Conservation (phyloP, 1,140 invertebrate species). For the Caenorhabditis briggsae region DNA sequence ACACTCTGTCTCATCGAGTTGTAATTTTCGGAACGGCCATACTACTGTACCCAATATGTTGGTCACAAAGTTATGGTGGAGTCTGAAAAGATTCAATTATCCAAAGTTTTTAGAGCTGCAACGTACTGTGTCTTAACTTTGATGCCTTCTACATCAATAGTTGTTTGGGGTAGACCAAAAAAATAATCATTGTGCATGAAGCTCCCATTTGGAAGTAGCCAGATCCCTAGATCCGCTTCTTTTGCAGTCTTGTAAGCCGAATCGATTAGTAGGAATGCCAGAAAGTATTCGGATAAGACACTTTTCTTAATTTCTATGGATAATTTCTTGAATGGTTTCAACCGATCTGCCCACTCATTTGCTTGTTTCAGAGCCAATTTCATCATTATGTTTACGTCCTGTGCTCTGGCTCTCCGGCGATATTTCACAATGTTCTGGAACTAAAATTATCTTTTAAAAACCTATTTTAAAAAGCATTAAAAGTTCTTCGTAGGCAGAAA, state of each 20-base stretch:
- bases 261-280: slow-evolving; percentile 60
- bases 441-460: neutral
- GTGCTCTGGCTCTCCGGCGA: neutral
- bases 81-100: slow-evolving; percentile 14
- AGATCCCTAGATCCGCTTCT: slow-evolving; percentile 47
- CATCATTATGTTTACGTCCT: slow-evolving; percentile 20
- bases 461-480: neutral
- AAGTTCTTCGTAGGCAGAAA: too few relatives aligned
- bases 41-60: slow-evolving; percentile 1
- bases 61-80: slow-evolving; percentile 46
- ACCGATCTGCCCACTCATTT: slow-evolving; percentile 8
- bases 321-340: slow-evolving; percentile 43
- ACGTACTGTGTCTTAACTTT: slow-evolving; percentile 32
- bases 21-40: slow-evolving; percentile 19
- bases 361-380: slow-evolving; percentile 23
- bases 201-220: slow-evolving; percentile 61
- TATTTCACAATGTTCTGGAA: slow-evolving; percentile 4
- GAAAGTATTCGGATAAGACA: slow-evolving; percentile 46
- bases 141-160: neutral
- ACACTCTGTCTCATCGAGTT: slow-evolving; percentile 41
- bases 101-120: neutral
- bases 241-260: slow-evolving; percentile 51
- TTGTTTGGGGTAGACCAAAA: slow-evolving; percentile 12
- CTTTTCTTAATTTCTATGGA: slow-evolving; percentile 3
- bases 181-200: slow-evolving; percentile 57